These are phyloP conservation scores for Pteropus alecto DNA, from an alignment of 2,113 vertebrate genomes.

Conservation along the genomic window DNA sequence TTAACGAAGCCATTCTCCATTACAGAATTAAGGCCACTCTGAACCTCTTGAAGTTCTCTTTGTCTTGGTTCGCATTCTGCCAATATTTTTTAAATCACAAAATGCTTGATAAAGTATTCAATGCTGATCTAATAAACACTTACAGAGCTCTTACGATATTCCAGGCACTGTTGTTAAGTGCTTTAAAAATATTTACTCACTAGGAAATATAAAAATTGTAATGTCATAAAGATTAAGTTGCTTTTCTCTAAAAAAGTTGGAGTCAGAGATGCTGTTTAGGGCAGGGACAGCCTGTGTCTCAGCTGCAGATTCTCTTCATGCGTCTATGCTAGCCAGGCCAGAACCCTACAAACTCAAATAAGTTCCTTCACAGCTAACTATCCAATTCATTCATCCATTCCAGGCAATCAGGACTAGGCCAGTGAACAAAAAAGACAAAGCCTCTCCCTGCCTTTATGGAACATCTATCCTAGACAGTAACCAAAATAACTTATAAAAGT, in stretches of 20 bases:
- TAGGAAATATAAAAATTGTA: conserved; percentile 53
- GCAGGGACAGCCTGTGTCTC: not conserved
- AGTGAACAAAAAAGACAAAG: not conserved
- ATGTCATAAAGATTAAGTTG: conserved; percentile 50
- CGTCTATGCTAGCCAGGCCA: conserved; percentile 36
- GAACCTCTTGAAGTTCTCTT: not conserved
- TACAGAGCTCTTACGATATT: not conserved
- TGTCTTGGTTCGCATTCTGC: conserved; percentile 51
- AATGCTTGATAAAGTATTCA: conserved; percentile 55
- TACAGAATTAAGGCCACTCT: not conserved
- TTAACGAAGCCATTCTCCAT: not conserved
- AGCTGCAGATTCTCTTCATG: conserved; percentile 25
- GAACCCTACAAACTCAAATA: conserved; percentile 37
- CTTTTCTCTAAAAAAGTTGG: conserved; percentile 39
- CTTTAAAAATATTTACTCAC: conserved; percentile 53
- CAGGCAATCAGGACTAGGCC: not conserved
- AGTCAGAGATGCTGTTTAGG: not conserved
- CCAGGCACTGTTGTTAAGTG: not conserved
- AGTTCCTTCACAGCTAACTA: not conserved
- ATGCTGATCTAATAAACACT: conserved; percentile 55
- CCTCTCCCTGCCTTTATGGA: not conserved
- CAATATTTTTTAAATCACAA: conserved; percentile 31
- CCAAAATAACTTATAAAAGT: not conserved
- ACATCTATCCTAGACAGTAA: not conserved
- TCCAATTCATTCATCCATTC: not conserved